Percentiles rank a stretch among this genome's conserved stretches.
phyloP scores from a whole-genome alignment of 2,797 vertebrate species.

The Catharus ustulatus region DNA sequence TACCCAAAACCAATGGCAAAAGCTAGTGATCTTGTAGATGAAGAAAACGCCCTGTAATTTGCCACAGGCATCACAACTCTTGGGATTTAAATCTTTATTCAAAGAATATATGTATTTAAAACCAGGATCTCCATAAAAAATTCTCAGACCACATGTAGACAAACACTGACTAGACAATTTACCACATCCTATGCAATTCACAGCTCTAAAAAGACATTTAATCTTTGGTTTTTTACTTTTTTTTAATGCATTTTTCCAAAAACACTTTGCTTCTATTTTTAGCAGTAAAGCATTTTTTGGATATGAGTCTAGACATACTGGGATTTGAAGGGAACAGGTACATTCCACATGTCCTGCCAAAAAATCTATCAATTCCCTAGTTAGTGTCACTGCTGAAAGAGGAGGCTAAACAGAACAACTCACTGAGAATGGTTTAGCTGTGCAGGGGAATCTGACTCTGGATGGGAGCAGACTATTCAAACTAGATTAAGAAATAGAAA shows the following conservation, averaged over 20 bases:
- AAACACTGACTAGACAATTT: constrained; percentile 74
- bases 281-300: constrained; percentile 52
- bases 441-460: neutral
- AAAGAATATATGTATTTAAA: constrained; percentile 73
- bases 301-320: constrained; percentile 56
- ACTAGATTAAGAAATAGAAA: neutral
- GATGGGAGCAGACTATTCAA: neutral
- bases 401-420: neutral
- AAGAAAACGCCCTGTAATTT: constrained; percentile 81
- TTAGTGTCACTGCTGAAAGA: neutral
- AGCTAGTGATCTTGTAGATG: constrained; percentile 77
- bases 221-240: neutral
- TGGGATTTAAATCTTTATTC: constrained; percentile 76
- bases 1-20: constrained; percentile 73
- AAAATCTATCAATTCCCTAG: neutral
- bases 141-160: constrained; percentile 74
- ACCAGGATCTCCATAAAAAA: constrained; percentile 67
- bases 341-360: constrained; percentile 8
- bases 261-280: constrained; percentile 46
- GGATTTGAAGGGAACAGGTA: constrained; percentile 57
- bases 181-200: constrained; percentile 66
- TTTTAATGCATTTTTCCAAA: neutral
- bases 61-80: constrained; percentile 67
- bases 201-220: constrained; percentile 66
- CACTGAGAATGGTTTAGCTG: neutral